Base-by-base conservation (phyloP, 1,140 invertebrate species). In the Penaeus japonicus region DNA sequence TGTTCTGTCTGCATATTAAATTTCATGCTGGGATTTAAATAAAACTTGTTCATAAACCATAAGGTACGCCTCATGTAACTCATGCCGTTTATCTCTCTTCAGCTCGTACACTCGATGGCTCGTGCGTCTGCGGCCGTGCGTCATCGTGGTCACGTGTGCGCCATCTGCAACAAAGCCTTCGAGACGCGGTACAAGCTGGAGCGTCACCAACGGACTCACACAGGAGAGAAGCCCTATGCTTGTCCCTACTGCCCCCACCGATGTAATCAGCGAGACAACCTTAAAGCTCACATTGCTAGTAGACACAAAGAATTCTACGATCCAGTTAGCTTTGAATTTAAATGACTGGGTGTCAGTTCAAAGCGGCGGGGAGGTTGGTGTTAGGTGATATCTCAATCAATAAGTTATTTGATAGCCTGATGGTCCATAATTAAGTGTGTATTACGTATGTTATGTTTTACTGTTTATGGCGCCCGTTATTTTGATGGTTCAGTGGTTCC, bases 181-280 rank as follows among this genome's bases (percentile, higher is more conserved):
- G 86, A 87, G 39, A 88, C 90, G 5, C 86, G 85, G n/a, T 88
- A 87, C 77, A 89, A 89, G 73, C 88, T 90, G 80, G 88, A 90
- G 79, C 80, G 88, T 27, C 98, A 99, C 92, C 97, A 97, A 92
- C 94, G 98, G 90, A 98, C 98, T 0, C 98, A 99, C 93, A 99
- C 98, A 0, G 98, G 98, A 1, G 97, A 99, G 92, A 99, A 99
- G 92, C 98, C 98, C 0, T 99, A 99, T 94, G 96, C 96, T 91
- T 99, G 98, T 93, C 96, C 97, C 1, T 95, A 96, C 92, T 99
- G 98, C 93, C 95, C 97, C 17, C 99, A 99, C 57, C 77, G 84
- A 7, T 90, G 85, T 57, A 89, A 87, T 30, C 85, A 88, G 47
- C 84, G 88, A 20, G 90, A 89, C 78, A 90, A 90, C 62, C 90